Base-by-base conservation (phyloP, 2,113 vertebrate species). In the Chaetops frenatus region DNA sequence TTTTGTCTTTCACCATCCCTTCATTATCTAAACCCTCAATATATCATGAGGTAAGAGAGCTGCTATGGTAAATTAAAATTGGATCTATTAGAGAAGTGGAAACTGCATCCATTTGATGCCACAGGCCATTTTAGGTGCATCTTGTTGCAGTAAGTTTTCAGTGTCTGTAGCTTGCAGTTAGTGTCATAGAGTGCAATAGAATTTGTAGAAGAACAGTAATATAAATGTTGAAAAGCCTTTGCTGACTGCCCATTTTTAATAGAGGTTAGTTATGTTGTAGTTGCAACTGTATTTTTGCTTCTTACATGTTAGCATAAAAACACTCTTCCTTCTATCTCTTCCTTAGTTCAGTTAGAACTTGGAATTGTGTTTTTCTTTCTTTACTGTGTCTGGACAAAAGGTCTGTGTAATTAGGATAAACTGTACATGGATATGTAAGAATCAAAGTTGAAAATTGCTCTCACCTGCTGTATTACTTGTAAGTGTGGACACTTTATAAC, bases 11-110 rank as follows among this genome's bases (percentile, higher is more conserved):
- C 95, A 99, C 99, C 58, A 99, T 99, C 82, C 99, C 99, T 53
- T 99, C 99, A 1, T 98, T 99, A 97, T 99, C 99, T 45, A 99
- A 99, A 94, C 99, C 99, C 42, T 99, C 99, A 31, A 98, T 99
- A 98, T 99, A 99, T 96, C 99, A 99, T 57, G 99, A 99, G 98
- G 99, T 99, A 98, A 98, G 98, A 88, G 18, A 81, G 14, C 73
- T 91, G n/a, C 47, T 81, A 33, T 53, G 72, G 25, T 81, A 96
- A 93, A 61, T 60, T 84, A 78, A 35, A 79, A 81, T 81, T 88
- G 69, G 53, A 88, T 96, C 48, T 95, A 8, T 93, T 92, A 90
- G 72, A 71, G 35, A 70, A 77, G 38, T 86, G 72, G 90, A 73
- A 96, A 89, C 33, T 80, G 58, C 67, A 17, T 88, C 82, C 81